Percentiles rank a stretch among this genome's conserved stretches.
Evolutionary conservation across 2,888 invertebrate genomes (phyloP).

Genomic region (Epistrophe grossulariae): DNA sequence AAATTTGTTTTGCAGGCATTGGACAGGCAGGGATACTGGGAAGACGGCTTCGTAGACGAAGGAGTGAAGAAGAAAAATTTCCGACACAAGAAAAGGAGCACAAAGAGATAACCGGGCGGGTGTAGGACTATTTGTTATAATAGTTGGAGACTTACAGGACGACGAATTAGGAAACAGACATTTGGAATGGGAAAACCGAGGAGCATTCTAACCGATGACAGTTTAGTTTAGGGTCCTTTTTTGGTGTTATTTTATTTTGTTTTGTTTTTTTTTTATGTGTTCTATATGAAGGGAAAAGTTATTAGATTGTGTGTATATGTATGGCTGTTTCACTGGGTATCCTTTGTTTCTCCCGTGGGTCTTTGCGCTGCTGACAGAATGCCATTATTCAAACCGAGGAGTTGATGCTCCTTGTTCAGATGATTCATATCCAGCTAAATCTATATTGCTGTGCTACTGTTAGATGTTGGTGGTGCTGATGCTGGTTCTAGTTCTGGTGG

Average conservation of each 20-base stretch:
- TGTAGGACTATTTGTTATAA: slow-evolving; percentile 25
- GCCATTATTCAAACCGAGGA: slow-evolving; percentile 64
- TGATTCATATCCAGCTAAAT: slow-evolving; percentile 56
- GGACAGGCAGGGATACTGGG: slow-evolving; percentile 1
- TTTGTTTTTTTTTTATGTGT: neutral
- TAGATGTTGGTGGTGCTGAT: slow-evolving; percentile 25
- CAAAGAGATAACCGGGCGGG: slow-evolving; percentile 32
- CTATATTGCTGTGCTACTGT: slow-evolving; percentile 17
- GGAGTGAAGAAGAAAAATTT: slow-evolving; percentile 50
- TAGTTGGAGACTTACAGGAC: slow-evolving; percentile 42
- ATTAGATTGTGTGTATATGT: slow-evolving; percentile 10
- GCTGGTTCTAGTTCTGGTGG: neutral
- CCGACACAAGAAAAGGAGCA: slow-evolving; percentile 32
- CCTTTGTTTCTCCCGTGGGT: slow-evolving; percentile 46
- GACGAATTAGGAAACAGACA: slow-evolving; percentile 50
- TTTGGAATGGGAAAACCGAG: slow-evolving; percentile 37
- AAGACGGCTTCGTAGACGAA: slow-evolving; percentile 6
- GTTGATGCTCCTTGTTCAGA: slow-evolving; percentile 59
- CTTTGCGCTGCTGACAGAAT: slow-evolving; percentile 61
- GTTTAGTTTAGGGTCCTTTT: slow-evolving; percentile 61
- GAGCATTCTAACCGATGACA: slow-evolving; percentile 55
- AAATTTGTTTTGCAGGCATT: slow-evolving; percentile 58
- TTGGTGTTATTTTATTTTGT: slow-evolving; percentile 12
- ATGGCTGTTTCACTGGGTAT: slow-evolving; percentile 22
- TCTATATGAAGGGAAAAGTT: slow-evolving; percentile 32